Conservation (phyloP, 2,888 invertebrate species). For the Scaptomyza cyrtandrae region DNA sequence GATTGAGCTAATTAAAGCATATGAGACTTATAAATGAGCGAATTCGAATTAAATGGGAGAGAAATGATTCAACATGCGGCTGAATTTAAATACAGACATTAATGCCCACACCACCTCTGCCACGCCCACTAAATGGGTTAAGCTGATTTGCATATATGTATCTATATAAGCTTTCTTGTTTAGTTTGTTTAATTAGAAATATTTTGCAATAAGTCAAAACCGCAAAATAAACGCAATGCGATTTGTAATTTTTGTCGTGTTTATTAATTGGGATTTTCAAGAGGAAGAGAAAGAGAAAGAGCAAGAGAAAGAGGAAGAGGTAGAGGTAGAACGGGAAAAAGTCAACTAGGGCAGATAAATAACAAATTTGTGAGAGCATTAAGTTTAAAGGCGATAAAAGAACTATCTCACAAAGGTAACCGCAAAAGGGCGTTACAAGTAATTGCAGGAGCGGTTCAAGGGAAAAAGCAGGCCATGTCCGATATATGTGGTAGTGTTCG, state of each 20-base stretch:
- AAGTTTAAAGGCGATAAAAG: background rate
- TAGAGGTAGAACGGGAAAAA: background rate
- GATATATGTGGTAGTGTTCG: slow-evolving; percentile 28
- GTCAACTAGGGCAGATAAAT: slow-evolving; percentile 4
- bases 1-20: slow-evolving; percentile 56
- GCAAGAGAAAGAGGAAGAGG: too few relatives aligned
- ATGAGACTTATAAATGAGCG: slow-evolving; percentile 19
- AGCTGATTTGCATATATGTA: slow-evolving; percentile 35
- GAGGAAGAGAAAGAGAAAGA: background rate
- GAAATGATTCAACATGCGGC: slow-evolving; percentile 48
- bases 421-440: slow-evolving; percentile 36
- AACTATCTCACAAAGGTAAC: slow-evolving; percentile 33
- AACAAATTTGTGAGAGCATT: background rate
- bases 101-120: slow-evolving; percentile 17
- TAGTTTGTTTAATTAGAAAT: slow-evolving; percentile 62
- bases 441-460: slow-evolving; percentile 19
- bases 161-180: too few relatives aligned
- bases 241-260: slow-evolving; percentile 57
- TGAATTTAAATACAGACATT: slow-evolving; percentile 54
- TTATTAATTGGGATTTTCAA: slow-evolving; percentile 54
- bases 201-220: slow-evolving; percentile 43
- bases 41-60: slow-evolving; percentile 7
- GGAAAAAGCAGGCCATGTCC: background rate
- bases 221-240: slow-evolving; percentile 54
- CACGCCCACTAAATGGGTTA: slow-evolving; percentile 22